Evolutionary conservation across 1,140 invertebrate genomes (phyloP).

Genomic region (Eulimnadia texana): DNA sequence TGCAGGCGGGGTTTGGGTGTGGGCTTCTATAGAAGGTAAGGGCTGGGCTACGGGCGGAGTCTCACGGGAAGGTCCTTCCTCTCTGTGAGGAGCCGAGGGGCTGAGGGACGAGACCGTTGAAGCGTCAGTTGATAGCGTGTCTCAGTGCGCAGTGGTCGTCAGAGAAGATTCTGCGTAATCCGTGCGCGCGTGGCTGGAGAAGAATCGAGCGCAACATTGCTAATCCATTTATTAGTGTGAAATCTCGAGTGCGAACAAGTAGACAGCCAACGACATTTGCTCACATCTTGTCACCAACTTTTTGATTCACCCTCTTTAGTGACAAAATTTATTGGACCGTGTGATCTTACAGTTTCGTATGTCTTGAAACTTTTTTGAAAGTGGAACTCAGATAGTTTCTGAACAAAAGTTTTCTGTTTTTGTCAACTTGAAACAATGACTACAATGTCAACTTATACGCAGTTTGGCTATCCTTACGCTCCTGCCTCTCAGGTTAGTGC

Average conservation of each 20-base stretch:
- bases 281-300: background rate
- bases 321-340: too few relatives aligned
- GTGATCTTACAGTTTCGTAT: too few relatives aligned
- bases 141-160: background rate
- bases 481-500: constrained; percentile 55
- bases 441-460: constrained; percentile 60
- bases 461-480: constrained; percentile 66
- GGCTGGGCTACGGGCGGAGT: too few relatives aligned
- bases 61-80: too few relatives aligned
- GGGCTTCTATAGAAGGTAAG: too few relatives aligned
- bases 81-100: background rate
- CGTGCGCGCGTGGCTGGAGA: background rate
- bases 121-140: background rate
- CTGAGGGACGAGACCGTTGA: background rate
- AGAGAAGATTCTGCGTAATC: background rate
- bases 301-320: background rate
- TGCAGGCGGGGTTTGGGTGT: too few relatives aligned
- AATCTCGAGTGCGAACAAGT: background rate
- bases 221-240: background rate
- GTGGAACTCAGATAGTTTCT: too few relatives aligned
- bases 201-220: background rate
- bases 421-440: constrained; percentile 15
- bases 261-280: background rate
- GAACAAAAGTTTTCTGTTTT: constrained; percentile 11
- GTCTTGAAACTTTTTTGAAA: too few relatives aligned